phyloP scores from a whole-genome alignment of 2,888 invertebrate genomes.

The Plagiodera versicolora region DNA sequence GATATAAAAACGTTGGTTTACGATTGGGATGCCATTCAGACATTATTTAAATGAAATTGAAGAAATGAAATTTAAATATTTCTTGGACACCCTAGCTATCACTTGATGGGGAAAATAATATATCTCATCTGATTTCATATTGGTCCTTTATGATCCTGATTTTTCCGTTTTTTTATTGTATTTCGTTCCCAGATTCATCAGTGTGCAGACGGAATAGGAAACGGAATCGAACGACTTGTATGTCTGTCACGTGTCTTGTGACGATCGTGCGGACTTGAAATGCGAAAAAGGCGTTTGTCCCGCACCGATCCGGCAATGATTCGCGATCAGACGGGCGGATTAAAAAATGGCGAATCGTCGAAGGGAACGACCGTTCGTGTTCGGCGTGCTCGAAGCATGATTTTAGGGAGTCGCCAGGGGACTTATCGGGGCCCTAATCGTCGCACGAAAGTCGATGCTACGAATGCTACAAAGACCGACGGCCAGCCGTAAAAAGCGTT shows the following conservation, averaged over 20 bases:
- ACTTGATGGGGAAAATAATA: too few species aligned
- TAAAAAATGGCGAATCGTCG: neutral
- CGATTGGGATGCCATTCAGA: too few species aligned
- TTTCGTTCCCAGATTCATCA: too few species aligned
- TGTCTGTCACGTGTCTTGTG: neutral
- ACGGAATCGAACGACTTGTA: neutral
- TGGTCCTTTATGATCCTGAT: too few species aligned
- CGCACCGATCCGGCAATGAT: neutral
- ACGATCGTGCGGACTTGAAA: neutral
- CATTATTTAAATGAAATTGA: too few species aligned
- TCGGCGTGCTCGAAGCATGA: constrained; percentile 45
- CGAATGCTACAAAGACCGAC: constrained; percentile 47
- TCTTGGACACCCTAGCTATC: too few species aligned
- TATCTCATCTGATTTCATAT: too few species aligned
- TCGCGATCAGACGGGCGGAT: neutral
- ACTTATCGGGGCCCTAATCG: constrained; percentile 52
- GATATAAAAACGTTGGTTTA: too few species aligned
- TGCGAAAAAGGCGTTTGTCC: neutral
- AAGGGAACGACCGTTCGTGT: constrained; percentile 28
- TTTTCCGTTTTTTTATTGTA: too few species aligned
- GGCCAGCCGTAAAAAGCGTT: constrained; percentile 25
- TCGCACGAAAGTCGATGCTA: constrained; percentile 46
- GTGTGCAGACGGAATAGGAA: neutral
- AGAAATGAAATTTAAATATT: too few species aligned
- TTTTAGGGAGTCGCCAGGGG: constrained; percentile 50